These are phyloP conservation scores for Dolichomitus sp. DNA, from an alignment of 2,888 invertebrate species.

Conservation along the genomic window DNA sequence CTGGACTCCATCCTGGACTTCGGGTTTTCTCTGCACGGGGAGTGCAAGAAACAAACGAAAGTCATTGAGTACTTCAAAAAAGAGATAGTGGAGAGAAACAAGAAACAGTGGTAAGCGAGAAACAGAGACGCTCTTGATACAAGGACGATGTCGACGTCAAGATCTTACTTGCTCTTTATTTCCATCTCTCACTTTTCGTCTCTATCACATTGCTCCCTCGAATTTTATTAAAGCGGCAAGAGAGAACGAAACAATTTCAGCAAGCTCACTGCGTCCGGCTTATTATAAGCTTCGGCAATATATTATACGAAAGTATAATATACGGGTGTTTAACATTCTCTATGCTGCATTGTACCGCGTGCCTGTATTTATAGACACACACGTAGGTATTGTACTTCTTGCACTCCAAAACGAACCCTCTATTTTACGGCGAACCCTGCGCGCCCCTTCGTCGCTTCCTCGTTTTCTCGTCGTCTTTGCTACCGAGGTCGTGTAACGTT, in stretches of 20 bases:
- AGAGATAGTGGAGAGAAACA: no score
- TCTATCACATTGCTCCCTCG: constrained; percentile 14
- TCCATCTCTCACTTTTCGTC: background rate
- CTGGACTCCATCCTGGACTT: no score
- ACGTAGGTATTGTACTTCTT: constrained; percentile 31
- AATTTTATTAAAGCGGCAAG: constrained; percentile 54
- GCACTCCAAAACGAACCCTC: constrained; percentile 16
- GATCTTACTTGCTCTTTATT: constrained; percentile 11
- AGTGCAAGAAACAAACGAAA: no score
- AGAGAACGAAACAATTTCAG: constrained; percentile 82
- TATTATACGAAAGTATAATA: constrained; percentile 68
- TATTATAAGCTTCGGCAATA: constrained; percentile 80
- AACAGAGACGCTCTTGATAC: background rate
- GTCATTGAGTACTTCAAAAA: no score
- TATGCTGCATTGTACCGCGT: constrained; percentile 42
- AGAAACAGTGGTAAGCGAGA: no score
- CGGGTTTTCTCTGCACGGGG: no score
- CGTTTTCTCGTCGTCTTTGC: constrained; percentile 19
- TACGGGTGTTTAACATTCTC: constrained; percentile 56
- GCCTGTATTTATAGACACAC: constrained; percentile 29
- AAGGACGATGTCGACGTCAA: background rate
- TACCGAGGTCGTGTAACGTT: constrained; percentile 68
- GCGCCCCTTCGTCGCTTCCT: constrained; percentile 10
- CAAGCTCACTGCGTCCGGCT: constrained; percentile 75
- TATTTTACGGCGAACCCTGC: constrained; percentile 39